Percentiles rank a stretch among this genome's conserved stretches.
phyloP scores from a whole-genome alignment of 2,113 vertebrate genomes.

The Halcyon senegalensis region DNA sequence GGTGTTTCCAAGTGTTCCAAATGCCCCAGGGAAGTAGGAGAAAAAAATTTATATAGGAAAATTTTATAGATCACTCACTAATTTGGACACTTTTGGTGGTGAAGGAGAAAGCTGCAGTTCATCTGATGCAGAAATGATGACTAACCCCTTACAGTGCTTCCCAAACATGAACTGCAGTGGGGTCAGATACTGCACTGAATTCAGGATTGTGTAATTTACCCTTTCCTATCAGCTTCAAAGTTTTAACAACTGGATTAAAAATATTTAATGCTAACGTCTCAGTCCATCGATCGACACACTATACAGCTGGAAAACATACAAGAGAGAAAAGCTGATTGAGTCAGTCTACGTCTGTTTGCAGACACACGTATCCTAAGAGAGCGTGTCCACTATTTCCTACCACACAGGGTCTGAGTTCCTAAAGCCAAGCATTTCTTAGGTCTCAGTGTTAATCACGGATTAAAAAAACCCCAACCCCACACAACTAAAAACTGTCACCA shows the following conservation, averaged over 20 bases:
- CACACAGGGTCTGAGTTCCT: neutral
- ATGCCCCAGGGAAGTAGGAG: neutral
- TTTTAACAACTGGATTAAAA: neutral
- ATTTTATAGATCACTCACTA: fast-evolving
- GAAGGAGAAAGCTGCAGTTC: constrained; percentile 3
- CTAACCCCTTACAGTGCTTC: neutral
- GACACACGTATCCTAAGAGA: neutral
- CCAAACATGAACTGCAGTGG: neutral
- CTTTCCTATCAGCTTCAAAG: neutral
- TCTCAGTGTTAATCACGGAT: neutral
- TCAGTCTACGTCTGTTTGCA: neutral
- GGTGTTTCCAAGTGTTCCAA: neutral
- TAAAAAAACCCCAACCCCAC: neutral
- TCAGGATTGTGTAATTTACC: neutral
- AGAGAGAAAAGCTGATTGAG: neutral
- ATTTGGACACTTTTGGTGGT: neutral
- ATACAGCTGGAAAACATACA: neutral
- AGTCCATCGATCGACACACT: neutral
- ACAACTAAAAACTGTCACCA: neutral
- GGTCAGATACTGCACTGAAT: neutral
- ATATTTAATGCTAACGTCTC: neutral
- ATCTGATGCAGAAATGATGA: neutral
- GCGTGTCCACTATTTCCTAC: neutral
- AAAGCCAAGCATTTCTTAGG: neutral
- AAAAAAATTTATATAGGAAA: neutral